Conservation (phyloP, 2,113 vertebrate species). For the Psophia crepitans region DNA sequence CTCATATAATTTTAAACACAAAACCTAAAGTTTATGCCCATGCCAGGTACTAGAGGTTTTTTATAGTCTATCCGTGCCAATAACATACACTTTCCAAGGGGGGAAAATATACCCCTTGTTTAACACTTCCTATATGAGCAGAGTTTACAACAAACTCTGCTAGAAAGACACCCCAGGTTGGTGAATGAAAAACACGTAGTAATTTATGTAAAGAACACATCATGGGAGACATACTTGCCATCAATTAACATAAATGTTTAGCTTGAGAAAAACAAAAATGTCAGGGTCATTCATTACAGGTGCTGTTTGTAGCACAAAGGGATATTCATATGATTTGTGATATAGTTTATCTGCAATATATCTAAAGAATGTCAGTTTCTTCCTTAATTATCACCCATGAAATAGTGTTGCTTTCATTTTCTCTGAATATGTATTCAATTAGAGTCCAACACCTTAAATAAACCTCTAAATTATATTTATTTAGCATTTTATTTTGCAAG, state of each 20-base stretch:
- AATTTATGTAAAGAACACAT: background rate
- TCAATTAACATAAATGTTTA: background rate
- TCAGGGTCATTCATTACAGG: background rate
- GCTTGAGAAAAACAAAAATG: background rate
- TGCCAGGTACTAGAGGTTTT: background rate
- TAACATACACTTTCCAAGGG: background rate
- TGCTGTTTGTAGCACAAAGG: background rate
- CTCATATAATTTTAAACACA: background rate
- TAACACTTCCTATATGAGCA: background rate
- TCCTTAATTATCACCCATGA: background rate
- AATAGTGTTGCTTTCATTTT: background rate
- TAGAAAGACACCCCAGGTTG: background rate
- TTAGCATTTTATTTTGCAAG: background rate
- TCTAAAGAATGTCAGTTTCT: background rate
- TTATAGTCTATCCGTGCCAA: background rate
- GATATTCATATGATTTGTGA: background rate
- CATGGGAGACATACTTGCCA: background rate
- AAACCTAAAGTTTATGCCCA: background rate
- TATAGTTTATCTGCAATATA: background rate
- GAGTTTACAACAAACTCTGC: background rate
- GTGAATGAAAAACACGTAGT: fast-evolving
- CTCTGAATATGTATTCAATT: background rate
- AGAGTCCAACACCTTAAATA: background rate
- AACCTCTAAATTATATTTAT: background rate
- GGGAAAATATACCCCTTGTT: fast-evolving